A percentile compares a stretch with the other conserved stretches of the same genome.
These are phyloP conservation scores for Gymnarchus niloticus DNA, from an alignment of 2,113 vertebrate species.

Conservation along the genomic window DNA sequence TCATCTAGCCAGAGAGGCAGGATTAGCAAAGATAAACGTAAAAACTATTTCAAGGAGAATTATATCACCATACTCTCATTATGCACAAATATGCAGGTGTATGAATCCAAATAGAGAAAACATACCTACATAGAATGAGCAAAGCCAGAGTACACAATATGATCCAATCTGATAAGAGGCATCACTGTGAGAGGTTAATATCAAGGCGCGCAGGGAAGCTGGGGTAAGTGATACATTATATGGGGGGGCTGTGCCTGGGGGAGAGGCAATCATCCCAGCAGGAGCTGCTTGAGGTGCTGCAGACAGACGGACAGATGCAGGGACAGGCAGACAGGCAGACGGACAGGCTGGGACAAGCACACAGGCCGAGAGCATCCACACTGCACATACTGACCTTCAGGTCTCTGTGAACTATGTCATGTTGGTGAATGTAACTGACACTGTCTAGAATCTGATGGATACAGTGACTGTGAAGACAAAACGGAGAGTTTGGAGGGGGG, in stretches of 20 bases:
- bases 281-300: slow-evolving; percentile 34
- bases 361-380: slow-evolving; percentile 40
- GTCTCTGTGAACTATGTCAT: slow-evolving; percentile 86
- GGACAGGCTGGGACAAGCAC: slow-evolving; percentile 18
- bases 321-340: slow-evolving; percentile 19
- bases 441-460: slow-evolving; percentile 81
- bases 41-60: background rate
- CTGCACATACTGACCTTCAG: slow-evolving; percentile 70
- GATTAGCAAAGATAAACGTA: background rate
- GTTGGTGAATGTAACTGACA: slow-evolving; percentile 83
- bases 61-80: background rate
- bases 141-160: background rate
- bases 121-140: background rate
- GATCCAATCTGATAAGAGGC: background rate
- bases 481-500: slow-evolving; percentile 47
- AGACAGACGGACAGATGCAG: slow-evolving; percentile 32
- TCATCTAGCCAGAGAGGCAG: background rate
- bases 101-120: background rate
- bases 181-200: background rate
- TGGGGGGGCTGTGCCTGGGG: background rate
- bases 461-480: slow-evolving; percentile 79
- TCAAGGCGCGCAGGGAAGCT: background rate
- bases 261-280: slow-evolving; percentile 41
- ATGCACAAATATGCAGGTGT: background rate
- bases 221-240: background rate